Conservation (phyloP, 2,797 vertebrate genomes). For the Parauchenoglanis punctatus region DNA sequence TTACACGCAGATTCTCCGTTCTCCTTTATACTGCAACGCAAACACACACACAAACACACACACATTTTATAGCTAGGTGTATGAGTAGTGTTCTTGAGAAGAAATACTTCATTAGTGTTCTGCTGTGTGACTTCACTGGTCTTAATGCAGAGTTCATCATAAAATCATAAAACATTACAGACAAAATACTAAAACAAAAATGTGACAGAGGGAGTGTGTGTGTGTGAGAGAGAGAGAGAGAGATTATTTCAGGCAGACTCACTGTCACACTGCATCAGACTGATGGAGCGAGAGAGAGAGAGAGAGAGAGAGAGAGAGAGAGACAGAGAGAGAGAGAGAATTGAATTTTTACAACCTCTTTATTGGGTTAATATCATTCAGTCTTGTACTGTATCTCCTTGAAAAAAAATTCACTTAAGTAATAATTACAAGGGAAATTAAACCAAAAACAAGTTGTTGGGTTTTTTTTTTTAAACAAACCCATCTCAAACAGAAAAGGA, state of each 20-base stretch:
- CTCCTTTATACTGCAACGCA: slow-evolving; percentile 70
- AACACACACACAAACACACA: slow-evolving; percentile 14
- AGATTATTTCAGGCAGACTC: slow-evolving; percentile 62
- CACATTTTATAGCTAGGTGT: neutral
- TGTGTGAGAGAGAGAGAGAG: neutral
- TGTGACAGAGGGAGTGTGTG: neutral
- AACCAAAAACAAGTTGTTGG: too few species aligned
- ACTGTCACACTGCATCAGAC: slow-evolving; percentile 67
- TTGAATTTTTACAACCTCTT: too few species aligned
- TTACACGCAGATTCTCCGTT: slow-evolving; percentile 75
- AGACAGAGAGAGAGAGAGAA: too few species aligned
- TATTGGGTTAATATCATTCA: too few species aligned
- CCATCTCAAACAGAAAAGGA: too few species aligned
- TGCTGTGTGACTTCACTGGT: neutral
- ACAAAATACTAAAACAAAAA: neutral
- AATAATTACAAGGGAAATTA: too few species aligned
- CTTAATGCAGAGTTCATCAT: too few species aligned
- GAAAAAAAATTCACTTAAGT: too few species aligned
- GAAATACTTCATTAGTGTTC: neutral
- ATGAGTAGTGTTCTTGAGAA: neutral
- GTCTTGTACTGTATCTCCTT: too few species aligned
- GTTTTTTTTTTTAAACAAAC: too few species aligned
- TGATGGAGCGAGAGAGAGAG: slow-evolving; percentile 53
- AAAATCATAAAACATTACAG: too few species aligned
- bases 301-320: too few species aligned